phyloP scores from a whole-genome alignment of 1,140 invertebrate species.

The Acromyrmex charruanus region DNA sequence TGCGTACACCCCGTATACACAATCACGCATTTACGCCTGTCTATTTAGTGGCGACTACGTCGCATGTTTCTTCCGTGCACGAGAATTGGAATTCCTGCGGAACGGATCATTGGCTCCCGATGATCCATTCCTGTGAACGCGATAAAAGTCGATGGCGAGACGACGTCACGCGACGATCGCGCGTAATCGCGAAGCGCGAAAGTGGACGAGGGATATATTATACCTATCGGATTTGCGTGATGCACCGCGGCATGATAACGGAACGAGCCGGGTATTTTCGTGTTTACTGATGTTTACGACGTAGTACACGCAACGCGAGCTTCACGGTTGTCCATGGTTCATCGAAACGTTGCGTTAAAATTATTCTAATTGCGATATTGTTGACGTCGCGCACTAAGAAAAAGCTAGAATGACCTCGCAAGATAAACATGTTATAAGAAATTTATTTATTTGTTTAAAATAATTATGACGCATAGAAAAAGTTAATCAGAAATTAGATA shows the following conservation, averaged over 20 bases:
- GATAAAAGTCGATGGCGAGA: slow-evolving; percentile 19
- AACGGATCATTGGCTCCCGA: slow-evolving; percentile 55
- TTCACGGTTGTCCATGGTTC: not conserved
- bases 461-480: no score
- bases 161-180: not conserved
- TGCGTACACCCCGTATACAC: slow-evolving; percentile 39
- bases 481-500: no score
- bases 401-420: not conserved
- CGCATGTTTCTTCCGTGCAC: slow-evolving; percentile 39
- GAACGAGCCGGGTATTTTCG: slow-evolving; percentile 26
- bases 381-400: not conserved
- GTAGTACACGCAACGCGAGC: not conserved
- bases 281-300: slow-evolving; percentile 29
- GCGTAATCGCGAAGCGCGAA: not conserved
- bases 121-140: slow-evolving; percentile 15
- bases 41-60: slow-evolving; percentile 29
- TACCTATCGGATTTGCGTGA: not conserved
- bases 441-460: not conserved
- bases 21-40: slow-evolving; percentile 1
- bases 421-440: not conserved
- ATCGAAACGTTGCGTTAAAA: not conserved
- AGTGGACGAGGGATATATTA: not conserved
- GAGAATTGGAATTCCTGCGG: slow-evolving; percentile 63
- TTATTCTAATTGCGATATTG: slow-evolving; percentile 20
- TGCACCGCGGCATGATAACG: slow-evolving; percentile 25